These are phyloP conservation scores for Pitangus sulphuratus DNA, from an alignment of 2,797 vertebrate genomes.

Conservation along the genomic window DNA sequence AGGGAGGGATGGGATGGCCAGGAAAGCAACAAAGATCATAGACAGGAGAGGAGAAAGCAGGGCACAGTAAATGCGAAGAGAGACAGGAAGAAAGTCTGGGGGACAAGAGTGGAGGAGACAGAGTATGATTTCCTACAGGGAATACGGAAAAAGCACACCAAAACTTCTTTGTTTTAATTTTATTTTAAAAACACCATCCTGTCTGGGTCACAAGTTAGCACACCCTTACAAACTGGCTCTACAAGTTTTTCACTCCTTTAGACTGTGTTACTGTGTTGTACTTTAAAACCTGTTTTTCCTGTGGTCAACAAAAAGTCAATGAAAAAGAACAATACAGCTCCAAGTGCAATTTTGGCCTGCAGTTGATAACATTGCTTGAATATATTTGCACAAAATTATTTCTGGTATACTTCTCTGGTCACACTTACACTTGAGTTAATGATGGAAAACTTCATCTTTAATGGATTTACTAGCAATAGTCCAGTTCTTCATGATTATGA, in stretches of 20 bases:
- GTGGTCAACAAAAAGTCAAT: constrained; percentile 55
- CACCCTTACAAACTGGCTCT: constrained; percentile 53
- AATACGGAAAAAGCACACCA: background rate
- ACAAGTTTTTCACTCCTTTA: constrained; percentile 37
- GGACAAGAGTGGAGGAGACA: background rate
- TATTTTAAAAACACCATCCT: constrained; percentile 12
- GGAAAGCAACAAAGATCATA: background rate
- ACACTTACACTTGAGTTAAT: background rate
- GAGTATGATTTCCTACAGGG: background rate
- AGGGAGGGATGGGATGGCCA: background rate
- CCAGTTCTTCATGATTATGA: background rate
- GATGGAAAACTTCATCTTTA: background rate
- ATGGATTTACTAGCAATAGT: background rate
- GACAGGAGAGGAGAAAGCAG: background rate
- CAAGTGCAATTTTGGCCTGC: constrained; percentile 29
- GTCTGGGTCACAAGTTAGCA: constrained; percentile 49
- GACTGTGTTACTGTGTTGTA: background rate
- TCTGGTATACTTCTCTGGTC: background rate
- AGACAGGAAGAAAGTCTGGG: background rate
- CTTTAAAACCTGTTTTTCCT: constrained; percentile 71
- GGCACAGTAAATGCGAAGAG: background rate
- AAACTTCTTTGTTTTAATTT: constrained; percentile 30
- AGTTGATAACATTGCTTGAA: constrained; percentile 20
- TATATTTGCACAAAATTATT: constrained; percentile 6
- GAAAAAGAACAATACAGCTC: constrained; percentile 52